A percentile compares a stretch with the other conserved stretches of the same genome.
phyloP scores from a whole-genome alignment of 2,797 vertebrate genomes.

The Acanthis flammea region DNA sequence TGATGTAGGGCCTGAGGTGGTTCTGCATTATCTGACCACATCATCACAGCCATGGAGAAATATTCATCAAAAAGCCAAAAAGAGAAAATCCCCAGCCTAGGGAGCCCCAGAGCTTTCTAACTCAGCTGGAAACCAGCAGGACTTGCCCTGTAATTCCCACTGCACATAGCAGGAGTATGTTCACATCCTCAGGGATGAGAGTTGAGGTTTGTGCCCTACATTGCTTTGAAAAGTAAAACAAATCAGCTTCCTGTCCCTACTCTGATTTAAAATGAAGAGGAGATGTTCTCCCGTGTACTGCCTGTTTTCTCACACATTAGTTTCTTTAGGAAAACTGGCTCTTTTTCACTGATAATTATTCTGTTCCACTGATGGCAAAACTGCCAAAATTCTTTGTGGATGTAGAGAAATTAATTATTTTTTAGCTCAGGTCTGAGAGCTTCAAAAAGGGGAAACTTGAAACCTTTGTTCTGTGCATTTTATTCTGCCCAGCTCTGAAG shows the following conservation, averaged over 20 bases:
- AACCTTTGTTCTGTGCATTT: conserved; percentile 47
- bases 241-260: background rate
- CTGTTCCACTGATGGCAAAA: background rate
- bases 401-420: conserved; percentile 44
- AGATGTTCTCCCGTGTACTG: background rate
- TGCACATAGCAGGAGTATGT: background rate
- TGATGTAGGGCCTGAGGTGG: background rate
- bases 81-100: background rate
- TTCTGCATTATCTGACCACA: background rate
- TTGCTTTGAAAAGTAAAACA: background rate
- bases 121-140: background rate
- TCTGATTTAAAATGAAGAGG: background rate
- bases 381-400: background rate
- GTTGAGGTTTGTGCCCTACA: background rate
- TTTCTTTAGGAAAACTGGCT: background rate
- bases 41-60: background rate
- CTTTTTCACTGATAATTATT: background rate
- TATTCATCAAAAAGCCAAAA: background rate
- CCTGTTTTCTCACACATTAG: background rate
- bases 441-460: conserved; percentile 43
- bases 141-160: background rate
- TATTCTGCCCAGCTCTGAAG: conserved; percentile 31
- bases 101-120: background rate
- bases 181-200: background rate
- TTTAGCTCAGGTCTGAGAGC: background rate